Percentiles rank a stretch among this genome's conserved stretches.
Evolutionary conservation across 2,113 vertebrate genomes (phyloP).

Genomic region (Dipodomys merriami): DNA sequence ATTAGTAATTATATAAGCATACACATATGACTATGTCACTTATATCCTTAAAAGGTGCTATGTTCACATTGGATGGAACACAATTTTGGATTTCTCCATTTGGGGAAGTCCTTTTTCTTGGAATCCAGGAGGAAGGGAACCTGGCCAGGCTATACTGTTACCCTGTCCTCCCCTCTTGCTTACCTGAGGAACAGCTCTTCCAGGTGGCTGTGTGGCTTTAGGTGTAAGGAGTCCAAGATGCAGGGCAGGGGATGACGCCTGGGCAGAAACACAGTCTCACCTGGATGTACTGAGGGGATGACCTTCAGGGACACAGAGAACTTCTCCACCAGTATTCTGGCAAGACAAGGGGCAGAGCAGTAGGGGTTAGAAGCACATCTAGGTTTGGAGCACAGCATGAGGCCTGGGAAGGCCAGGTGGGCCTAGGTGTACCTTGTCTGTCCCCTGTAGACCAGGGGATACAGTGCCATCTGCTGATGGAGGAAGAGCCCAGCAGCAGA

Average conservation of each 20-base stretch:
- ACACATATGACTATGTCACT: neutral
- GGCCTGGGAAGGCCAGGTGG: neutral
- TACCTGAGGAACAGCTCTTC: constrained; percentile 77
- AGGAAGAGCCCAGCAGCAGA: neutral
- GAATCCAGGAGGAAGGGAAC: neutral
- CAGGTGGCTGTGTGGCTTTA: constrained; percentile 66
- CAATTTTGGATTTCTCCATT: neutral
- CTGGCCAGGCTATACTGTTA: accelerated
- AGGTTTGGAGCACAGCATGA: neutral
- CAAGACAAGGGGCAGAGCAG: neutral
- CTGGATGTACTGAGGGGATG: constrained; percentile 73
- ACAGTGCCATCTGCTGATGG: constrained; percentile 33
- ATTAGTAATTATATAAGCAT: neutral
- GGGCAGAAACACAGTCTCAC: constrained; percentile 64
- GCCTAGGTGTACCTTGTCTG: neutral
- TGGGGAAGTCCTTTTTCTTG: too few species aligned
- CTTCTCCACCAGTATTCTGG: constrained; percentile 72
- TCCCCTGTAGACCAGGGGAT: neutral
- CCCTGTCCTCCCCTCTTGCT: neutral
- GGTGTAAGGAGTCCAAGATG: constrained; percentile 53
- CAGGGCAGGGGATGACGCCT: neutral
- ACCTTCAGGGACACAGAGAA: constrained; percentile 41
- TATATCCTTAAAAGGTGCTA: neutral
- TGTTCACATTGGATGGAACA: neutral
- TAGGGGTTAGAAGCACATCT: neutral